A percentile compares a stretch with the other conserved stretches of the same genome.
Conservation (phyloP, 2,888 invertebrate genomes). For the Mayetiola destructor region DNA sequence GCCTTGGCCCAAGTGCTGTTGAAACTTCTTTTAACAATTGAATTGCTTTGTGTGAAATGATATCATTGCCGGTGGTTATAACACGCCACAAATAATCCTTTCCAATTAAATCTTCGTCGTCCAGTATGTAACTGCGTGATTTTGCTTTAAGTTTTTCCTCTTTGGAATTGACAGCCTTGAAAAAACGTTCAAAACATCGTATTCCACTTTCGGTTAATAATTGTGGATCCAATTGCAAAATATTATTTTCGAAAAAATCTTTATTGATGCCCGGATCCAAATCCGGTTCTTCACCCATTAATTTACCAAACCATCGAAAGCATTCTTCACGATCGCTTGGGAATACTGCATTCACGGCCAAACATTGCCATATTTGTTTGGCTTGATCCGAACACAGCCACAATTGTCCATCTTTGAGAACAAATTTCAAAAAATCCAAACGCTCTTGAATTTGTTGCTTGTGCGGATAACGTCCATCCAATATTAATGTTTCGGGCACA, state of each 20-base stretch:
- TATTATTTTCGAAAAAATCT: conserved; percentile 91
- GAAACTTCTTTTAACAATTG: conserved; percentile 84
- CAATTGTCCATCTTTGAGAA: conserved; percentile 87
- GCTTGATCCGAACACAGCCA: conserved; percentile 96
- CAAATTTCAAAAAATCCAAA: conserved; percentile 80
- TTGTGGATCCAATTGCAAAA: conserved; percentile 80
- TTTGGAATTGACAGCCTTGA: conserved; percentile 76
- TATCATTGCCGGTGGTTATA: conserved; percentile 79
- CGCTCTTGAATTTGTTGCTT: conserved; percentile 86
- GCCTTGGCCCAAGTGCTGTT: conserved; percentile 78
- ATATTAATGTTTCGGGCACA: conserved; percentile 61
- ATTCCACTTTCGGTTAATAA: conserved; percentile 89
- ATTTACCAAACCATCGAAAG: conserved; percentile 95
- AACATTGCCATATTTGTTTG: conserved; percentile 90
- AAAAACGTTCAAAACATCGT: conserved; percentile 61
- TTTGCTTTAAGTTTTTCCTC: conserved; percentile 83
- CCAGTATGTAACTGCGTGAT: conserved; percentile 71
- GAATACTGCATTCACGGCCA: conserved; percentile 87
- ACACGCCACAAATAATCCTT: conserved; percentile 93
- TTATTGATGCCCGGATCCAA: conserved; percentile 89
- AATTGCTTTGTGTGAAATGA: conserved; percentile 84
- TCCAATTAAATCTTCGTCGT: conserved; percentile 89
- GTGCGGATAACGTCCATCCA: conserved; percentile 85
- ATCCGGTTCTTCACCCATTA: conserved; percentile 94
- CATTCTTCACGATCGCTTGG: conserved; percentile 87